Percentiles rank a stretch among this genome's conserved stretches.
Evolutionary conservation across 37 sponge, comb jelly and placozoan genomes (phyloP).

Genomic region (Diacarnus erythraeanus): DNA sequence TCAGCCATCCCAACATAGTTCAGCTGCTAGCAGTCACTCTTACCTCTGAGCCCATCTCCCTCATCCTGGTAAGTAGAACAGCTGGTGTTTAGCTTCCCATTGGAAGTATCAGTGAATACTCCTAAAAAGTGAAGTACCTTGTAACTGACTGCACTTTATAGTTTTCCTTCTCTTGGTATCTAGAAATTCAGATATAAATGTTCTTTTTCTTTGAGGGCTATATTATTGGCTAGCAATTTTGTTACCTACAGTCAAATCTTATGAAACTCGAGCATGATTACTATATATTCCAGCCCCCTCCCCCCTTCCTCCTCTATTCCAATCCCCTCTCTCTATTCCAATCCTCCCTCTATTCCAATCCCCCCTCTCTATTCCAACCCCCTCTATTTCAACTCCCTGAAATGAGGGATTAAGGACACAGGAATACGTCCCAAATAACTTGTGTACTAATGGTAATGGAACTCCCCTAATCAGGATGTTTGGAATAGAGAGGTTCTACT

Average conservation of each 20-base stretch:
- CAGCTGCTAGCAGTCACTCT: slow-evolving; percentile 61
- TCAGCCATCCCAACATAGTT: slow-evolving; percentile 63
- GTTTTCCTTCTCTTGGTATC: too few species aligned
- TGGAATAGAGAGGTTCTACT: neutral
- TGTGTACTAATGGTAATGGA: neutral
- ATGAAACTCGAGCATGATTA: neutral
- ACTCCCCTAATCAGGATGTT: neutral
- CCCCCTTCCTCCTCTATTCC: neutral
- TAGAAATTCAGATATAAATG: too few species aligned
- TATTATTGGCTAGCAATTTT: neutral
- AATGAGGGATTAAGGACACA: too few species aligned
- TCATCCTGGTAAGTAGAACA: slow-evolving; percentile 63
- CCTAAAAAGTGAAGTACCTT: too few species aligned
- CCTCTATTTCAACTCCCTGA: too few species aligned
- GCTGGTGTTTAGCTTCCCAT: too few species aligned
- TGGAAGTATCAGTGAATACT: too few species aligned
- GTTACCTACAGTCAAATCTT: neutral
- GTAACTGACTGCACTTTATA: too few species aligned
- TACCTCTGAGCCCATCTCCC: slow-evolving; percentile 62
- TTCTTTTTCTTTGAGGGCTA: neutral
- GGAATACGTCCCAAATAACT: too few species aligned
- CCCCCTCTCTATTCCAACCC: neutral
- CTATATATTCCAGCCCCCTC: neutral
- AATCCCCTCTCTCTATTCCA: too few species aligned
- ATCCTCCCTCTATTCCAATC: too few species aligned